Conservation (phyloP, 1,140 invertebrate genomes). For the Centruroides vittatus region DNA sequence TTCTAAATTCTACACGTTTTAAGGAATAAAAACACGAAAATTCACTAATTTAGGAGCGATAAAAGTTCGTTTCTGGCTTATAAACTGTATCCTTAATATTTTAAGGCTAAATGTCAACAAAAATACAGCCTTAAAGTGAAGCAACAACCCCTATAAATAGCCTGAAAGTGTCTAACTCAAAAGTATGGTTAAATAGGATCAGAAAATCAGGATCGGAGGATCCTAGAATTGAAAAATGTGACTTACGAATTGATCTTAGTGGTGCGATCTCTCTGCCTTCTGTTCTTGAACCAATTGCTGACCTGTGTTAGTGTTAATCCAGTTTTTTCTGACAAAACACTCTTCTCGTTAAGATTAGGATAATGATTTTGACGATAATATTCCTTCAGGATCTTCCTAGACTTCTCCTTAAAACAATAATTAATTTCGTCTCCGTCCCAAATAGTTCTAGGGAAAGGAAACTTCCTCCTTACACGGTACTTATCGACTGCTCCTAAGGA, state of each 20-base stretch:
- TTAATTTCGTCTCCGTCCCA: conserved; percentile 98
- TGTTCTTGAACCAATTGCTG: conserved; percentile 97
- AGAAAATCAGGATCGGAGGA: no score
- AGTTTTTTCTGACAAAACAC: conserved; percentile 70
- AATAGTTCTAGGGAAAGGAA: conserved; percentile 87
- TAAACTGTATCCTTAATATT: no score
- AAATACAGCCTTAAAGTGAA: no score
- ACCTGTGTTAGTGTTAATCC: conserved; percentile 75
- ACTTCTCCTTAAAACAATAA: conserved; percentile 76
- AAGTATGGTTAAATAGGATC: no score
- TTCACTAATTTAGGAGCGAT: no score
- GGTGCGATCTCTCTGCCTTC: conserved; percentile 71
- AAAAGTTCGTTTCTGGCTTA: no score
- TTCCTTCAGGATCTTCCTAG: conserved; percentile 62
- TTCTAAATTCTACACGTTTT: no score
- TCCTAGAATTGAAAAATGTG: neutral
- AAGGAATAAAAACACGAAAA: no score
- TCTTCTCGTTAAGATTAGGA: conserved; percentile 86
- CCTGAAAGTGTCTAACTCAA: no score
- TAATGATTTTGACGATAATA: conserved; percentile 52
- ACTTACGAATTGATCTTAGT: neutral
- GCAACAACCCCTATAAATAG: no score
- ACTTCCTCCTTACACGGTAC: conserved; percentile 93
- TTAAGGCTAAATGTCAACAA: no score
- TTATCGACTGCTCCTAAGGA: conserved; percentile 82